Conservation (phyloP, 2,888 invertebrate genomes). For the Dasypogon diadema region DNA sequence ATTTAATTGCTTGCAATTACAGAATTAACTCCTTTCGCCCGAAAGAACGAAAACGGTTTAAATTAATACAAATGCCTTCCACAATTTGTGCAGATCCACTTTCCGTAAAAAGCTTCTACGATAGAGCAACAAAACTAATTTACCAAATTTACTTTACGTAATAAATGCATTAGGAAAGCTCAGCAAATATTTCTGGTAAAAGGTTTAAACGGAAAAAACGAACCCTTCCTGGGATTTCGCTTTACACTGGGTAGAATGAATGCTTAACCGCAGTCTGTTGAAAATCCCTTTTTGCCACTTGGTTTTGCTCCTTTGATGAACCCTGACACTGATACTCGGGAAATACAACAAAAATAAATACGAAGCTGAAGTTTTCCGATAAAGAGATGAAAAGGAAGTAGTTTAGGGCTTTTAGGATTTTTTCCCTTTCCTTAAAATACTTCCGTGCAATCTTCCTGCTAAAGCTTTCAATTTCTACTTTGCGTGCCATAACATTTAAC, state of each 20-base stretch:
- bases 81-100: background rate
- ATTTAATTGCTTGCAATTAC: no score
- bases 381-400: conserved; percentile 50
- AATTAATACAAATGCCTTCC: background rate
- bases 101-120: background rate
- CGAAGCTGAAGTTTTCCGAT: conserved; percentile 43
- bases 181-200: conserved; percentile 37
- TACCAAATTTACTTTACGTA: conserved; percentile 25
- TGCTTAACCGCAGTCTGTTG: conserved; percentile 38
- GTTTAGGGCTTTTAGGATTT: conserved; percentile 46
- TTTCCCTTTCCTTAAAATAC: conserved; percentile 19
- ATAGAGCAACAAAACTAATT: conserved; percentile 16
- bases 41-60: background rate
- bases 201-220: conserved; percentile 24
- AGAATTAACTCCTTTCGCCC: no score
- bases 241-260: conserved; percentile 7
- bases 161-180: conserved; percentile 40
- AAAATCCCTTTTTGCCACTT: conserved; percentile 42
- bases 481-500: conserved; percentile 35
- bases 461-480: conserved; percentile 9
- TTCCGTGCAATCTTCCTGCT: conserved; percentile 25
- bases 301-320: conserved; percentile 41
- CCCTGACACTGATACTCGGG: conserved; percentile 31
- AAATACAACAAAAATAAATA: conserved; percentile 39
- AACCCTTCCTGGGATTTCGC: conserved; percentile 31